Base-by-base conservation (phyloP, 2,113 vertebrate genomes). In the Datnioides undecimradiatus region DNA sequence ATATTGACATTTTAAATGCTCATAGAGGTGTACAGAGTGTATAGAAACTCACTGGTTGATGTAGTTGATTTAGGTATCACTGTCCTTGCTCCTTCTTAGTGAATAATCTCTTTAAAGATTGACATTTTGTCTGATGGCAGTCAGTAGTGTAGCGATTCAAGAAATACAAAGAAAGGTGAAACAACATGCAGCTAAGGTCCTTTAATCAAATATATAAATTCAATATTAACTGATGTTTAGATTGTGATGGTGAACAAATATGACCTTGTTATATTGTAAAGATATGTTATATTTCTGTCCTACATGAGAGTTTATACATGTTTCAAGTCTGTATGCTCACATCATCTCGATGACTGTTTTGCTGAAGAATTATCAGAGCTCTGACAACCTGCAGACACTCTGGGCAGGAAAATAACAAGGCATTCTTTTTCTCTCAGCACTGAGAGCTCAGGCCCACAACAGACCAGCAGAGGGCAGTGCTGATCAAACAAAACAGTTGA, bases 381-480 rank as follows among this genome's bases (percentile, higher is more conserved):
- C 25, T 25, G 14, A 65, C 46, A 64, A 5, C n/a, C 33, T 0
- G 31, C 25, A 43, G 40, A 29, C 10, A 34, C 38, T 6, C 3
- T 23, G 5, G n/a, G 31, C 51, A n/a, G 31, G 29, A 27, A n/a
- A 29, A 11, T 11, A 46, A 33, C 8, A 8, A 8, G 3, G 29
- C 7, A 2, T 49, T 16, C 17, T 12, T 51, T 33, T 58, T 27
- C 1, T 14, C 1, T 34, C 45, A 60, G 8, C 1, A 21, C 62
- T 65, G 6, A 52, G 16, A 58, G 0, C 55, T 51, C 34, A 79
- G 43, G 23, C 9, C 33, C n/a, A 31, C 11, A 13, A 52, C 0
- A 8, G 16, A 4, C 85, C 92, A 90, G 69, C 63, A 93, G 93
- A 91, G 88, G 87, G 85, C 87, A 82, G 78, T 55, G 55, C 34